Evolutionary conservation across 2,113 vertebrate species (phyloP).

Genomic region (Castor canadensis): DNA sequence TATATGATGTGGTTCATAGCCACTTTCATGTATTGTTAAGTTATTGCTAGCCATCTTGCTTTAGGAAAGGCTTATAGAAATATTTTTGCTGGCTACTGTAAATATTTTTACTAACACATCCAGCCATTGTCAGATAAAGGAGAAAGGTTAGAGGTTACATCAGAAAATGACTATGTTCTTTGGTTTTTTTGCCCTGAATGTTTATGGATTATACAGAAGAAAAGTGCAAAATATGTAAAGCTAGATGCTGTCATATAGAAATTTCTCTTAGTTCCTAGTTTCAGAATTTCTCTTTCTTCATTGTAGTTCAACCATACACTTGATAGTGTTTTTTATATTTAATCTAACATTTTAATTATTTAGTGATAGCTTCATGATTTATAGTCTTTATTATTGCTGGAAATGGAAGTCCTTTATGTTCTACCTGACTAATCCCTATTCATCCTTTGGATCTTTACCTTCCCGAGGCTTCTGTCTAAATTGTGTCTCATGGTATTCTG

Average conservation of each 20-base stretch:
- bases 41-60: not conserved
- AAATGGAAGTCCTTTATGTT: constrained; percentile 6
- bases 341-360: not conserved
- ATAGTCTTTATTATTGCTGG: not conserved
- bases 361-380: not conserved
- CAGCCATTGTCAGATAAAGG: not conserved
- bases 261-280: constrained; percentile 1
- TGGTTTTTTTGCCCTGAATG: not conserved
- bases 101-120: not conserved
- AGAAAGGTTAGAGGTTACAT: not conserved
- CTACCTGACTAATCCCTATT: not conserved
- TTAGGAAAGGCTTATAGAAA: not conserved
- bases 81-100: not conserved
- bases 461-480: not conserved
- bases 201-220: not conserved
- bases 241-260: not conserved
- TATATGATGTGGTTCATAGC: not conserved
- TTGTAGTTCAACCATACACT: not conserved
- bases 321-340: not conserved
- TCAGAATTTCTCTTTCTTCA: constrained; percentile 23
- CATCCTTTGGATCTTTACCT: not conserved
- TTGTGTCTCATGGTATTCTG: not conserved
- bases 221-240: not conserved
- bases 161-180: constrained; percentile 25
- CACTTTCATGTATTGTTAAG: not conserved